Evolutionary conservation across 2,113 vertebrate genomes (phyloP), one percentile per base, ranked within the genome.

Genomic region (Trogon melanurus): DNA sequence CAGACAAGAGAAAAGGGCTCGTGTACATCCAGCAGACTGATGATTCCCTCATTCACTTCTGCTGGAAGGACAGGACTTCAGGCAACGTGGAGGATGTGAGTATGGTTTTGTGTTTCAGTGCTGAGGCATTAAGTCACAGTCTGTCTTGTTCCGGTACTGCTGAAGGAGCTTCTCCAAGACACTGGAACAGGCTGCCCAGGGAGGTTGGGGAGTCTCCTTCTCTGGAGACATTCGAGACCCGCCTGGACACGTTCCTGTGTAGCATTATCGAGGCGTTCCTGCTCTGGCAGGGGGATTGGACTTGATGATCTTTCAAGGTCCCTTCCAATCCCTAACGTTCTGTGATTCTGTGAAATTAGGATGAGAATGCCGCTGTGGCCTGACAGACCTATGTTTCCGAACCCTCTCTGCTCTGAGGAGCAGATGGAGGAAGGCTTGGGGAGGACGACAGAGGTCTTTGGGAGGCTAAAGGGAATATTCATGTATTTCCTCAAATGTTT

Each of bases 11-110:
- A 89, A 99, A 99, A 98, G 99, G 99, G 58, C 98, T 99, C 5
- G 99, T 99, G 50, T 99, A 99, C 97, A 99, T 99, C 93, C 99
- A 99, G 97, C 99, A 99, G 91, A 99, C 99, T 0, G 99, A 99
- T 1, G 99, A 99, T 97, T 99, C 99, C 25, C 99, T 99, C 91
- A 99, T 99, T 82, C 99, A 99, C 97, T 99, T 99, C 97, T 99
- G 99, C 97, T 99, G 99, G 99, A 99, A 99, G 94, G 99, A 99
- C 96, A 97, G 99, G 85, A 99, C 99, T 14, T 99, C 99, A 0
- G 99, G 99, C 45, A 99, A 98, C 0, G 99, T 99, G 30, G 99
- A 99, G 15, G 99, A 99, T 51, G 99, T 99, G 73, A 99, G 99
- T 97, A 65, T 26, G 54, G 47, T 6, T n/a, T 36, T 36, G 7